These are phyloP conservation scores for Laticauda laticaudata DNA, from an alignment of 2,113 vertebrate species.

Conservation along the genomic window DNA sequence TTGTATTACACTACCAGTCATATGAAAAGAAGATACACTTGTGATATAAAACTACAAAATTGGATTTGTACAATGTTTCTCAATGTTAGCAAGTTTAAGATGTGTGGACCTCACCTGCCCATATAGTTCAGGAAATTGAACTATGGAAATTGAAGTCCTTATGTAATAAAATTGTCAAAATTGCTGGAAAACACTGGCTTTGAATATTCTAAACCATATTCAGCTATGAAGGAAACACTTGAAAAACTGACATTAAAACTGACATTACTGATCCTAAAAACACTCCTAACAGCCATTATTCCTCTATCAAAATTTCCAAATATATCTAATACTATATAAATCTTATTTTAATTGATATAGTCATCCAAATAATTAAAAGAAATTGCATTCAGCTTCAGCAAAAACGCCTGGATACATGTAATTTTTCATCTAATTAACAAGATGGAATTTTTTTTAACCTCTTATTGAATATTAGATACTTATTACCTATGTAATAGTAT, in stretches of 20 bases:
- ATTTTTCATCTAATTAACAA: neutral
- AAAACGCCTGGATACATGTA: neutral
- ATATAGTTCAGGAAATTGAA: neutral
- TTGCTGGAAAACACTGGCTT: neutral
- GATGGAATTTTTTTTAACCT: neutral
- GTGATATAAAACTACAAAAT: neutral
- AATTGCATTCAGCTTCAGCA: neutral
- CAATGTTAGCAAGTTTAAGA: neutral
- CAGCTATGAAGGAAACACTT: neutral
- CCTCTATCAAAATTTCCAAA: neutral
- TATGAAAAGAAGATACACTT: neutral
- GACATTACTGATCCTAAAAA: neutral
- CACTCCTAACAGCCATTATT: neutral
- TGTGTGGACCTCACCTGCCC: neutral
- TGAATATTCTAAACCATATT: neutral
- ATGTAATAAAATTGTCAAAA: neutral
- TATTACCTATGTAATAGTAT: neutral
- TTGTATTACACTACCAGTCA: neutral
- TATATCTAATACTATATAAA: neutral
- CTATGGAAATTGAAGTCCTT: neutral
- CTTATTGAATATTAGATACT: neutral
- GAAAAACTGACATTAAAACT: neutral
- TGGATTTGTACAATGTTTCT: neutral
- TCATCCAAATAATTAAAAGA: neutral
- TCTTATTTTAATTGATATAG: conserved; percentile 9